A percentile compares a stretch with the other conserved stretches of the same genome.
These are phyloP conservation scores for Myrmecophaga tridactyla DNA, from an alignment of 2,113 vertebrate species.

Conservation along the genomic window DNA sequence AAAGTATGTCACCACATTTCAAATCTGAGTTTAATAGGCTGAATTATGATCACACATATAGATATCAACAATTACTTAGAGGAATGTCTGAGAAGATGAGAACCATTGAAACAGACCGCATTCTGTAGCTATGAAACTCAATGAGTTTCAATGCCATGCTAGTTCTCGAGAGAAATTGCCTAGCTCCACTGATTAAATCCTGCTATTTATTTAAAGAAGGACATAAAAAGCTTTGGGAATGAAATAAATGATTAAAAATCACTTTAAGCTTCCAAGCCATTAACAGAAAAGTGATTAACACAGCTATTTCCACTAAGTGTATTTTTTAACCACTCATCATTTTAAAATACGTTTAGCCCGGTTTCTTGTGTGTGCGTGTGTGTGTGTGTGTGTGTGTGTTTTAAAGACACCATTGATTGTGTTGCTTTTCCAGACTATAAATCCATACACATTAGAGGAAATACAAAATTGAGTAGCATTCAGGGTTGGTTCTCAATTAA, in stretches of 20 bases:
- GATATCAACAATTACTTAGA: background rate
- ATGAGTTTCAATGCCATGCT: background rate
- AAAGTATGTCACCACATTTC: background rate
- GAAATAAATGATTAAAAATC: conserved; percentile 28
- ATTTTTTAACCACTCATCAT: conserved; percentile 26
- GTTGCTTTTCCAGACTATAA: background rate
- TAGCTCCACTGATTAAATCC: conserved; percentile 7
- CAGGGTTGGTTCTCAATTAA: background rate
- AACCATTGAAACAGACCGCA: background rate
- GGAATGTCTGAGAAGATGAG: background rate
- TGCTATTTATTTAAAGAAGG: conserved; percentile 23
- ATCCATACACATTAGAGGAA: background rate
- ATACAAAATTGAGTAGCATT: background rate
- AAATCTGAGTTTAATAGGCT: background rate
- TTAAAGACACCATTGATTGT: no score
- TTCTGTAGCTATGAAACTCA: background rate
- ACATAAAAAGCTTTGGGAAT: conserved; percentile 26
- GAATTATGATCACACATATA: background rate
- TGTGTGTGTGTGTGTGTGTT: no score
- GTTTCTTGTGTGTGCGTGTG: background rate
- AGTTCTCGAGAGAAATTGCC: conserved; percentile 36
- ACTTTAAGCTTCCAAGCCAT: conserved; percentile 34
- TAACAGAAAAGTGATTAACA: background rate
- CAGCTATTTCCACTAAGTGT: background rate
- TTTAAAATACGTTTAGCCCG: conserved; percentile 11